Evolutionary conservation across 2,113 vertebrate genomes (phyloP), one percentile per base, ranked within the genome.

Genomic region (Platichthys stellatus): DNA sequence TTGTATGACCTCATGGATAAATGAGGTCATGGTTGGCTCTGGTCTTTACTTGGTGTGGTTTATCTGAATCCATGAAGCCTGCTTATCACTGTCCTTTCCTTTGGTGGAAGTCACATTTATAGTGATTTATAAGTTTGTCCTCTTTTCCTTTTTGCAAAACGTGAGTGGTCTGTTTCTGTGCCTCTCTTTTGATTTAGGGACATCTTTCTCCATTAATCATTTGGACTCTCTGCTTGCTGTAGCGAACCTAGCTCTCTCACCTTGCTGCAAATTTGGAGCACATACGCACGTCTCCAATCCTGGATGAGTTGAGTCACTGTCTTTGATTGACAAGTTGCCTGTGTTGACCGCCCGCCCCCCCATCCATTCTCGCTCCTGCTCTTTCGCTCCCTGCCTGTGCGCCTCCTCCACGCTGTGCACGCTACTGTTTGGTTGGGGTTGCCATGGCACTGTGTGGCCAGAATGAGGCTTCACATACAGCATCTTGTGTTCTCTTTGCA

Each of bases 401-500:
- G 86, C 68, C 89, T 92, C 91, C 17, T 26, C 31, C 35, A n/a
- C 35, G 24, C 17, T 58, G 84, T 88, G 84, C 77, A 63, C 63
- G 80, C 86, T 80, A 90, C 89, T 91, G 89, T 91, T 90, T 84
- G 93, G 89, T 93, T 84, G 92, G 90, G 88, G 86, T 95, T 94
- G 86, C 94, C 93, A 84, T 92, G 93, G 92, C 78, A 89, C 84
- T 90, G 74, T 79, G 83, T 85, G 90, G 88, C 93, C 90, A 92
- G 93, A 92, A 76, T 81, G 90, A 95, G 93, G 94, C 95, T 95
- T 96, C 91, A 96, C 95, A 94, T 89, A 87, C 94, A 94, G 92
- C 94, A 88, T 98, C 93, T 97, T 98, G 92, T 99, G 95, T 97
- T 99, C 95, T 95, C 93, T 97, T 96, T 95, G 88, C 96, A 99